Evolutionary conservation across 2,797 vertebrate species (phyloP).

Genomic region (Sebastes glaucus): DNA sequence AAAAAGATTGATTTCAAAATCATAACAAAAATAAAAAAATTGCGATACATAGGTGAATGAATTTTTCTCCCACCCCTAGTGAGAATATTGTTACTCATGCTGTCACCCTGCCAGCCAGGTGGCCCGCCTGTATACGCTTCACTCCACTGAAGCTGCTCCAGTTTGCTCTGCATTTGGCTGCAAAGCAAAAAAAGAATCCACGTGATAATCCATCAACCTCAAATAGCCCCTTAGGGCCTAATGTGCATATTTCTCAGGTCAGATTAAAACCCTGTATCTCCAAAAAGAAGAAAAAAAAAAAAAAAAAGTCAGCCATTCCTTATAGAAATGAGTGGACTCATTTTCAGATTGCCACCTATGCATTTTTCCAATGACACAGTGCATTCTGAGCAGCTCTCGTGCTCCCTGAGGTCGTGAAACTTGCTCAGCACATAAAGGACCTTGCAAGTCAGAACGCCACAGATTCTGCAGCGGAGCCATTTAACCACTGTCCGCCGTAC

Average conservation of each 20-base stretch:
- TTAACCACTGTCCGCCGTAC: constrained; percentile 22
- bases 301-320: constrained; percentile 24
- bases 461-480: constrained; percentile 18
- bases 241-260: constrained; percentile 44
- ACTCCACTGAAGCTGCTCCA: constrained; percentile 15
- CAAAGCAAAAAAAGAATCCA: constrained; percentile 28
- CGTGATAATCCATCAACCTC: constrained; percentile 58
- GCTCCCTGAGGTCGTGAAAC: constrained; percentile 24
- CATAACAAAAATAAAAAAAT: no score
- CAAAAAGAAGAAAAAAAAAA: no score
- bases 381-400: constrained; percentile 30
- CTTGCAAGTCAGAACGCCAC: constrained; percentile 21
- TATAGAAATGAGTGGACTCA: constrained; percentile 28
- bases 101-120: constrained; percentile 33
- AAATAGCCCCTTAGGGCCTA: constrained; percentile 38
- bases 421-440: constrained; percentile 52
- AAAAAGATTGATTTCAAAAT: no score
- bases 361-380: constrained; percentile 38
- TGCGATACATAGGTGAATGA: no score
- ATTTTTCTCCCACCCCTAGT: no score
- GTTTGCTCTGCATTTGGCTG: constrained; percentile 25
- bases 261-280: constrained; percentile 20
- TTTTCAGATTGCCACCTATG: constrained; percentile 42
- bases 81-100: constrained; percentile 40
- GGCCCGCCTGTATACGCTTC: constrained; percentile 15